Percentiles rank a stretch among this genome's conserved stretches.
Conservation (phyloP, 2,113 vertebrate species). For the Actenoides hombroni region DNA sequence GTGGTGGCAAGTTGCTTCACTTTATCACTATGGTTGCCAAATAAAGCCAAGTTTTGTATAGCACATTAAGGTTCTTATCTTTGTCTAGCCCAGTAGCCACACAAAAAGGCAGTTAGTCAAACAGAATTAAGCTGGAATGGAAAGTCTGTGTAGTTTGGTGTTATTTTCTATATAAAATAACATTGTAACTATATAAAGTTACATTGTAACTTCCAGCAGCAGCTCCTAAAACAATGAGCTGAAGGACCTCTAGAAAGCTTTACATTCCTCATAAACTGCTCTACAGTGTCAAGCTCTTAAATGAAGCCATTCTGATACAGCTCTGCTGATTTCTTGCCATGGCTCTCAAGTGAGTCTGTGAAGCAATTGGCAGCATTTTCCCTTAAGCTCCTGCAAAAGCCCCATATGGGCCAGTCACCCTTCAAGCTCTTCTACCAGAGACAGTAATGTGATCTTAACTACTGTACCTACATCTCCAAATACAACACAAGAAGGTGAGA, state of each 20-base stretch:
- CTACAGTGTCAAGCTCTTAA: not conserved
- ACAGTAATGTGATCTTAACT: not conserved
- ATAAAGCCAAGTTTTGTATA: not conserved
- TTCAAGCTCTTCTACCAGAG: not conserved
- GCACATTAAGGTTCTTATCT: not conserved
- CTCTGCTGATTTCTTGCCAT: not conserved
- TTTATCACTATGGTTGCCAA: not conserved
- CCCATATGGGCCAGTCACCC: not conserved
- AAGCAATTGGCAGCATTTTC: not conserved
- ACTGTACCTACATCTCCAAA: not conserved
- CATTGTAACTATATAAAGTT: not conserved
- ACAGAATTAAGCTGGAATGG: not conserved
- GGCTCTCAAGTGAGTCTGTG: not conserved
- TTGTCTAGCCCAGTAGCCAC: not conserved
- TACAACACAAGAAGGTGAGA: not conserved
- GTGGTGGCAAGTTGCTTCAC: not conserved
- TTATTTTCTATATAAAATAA: not conserved
- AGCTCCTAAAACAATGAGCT: not conserved
- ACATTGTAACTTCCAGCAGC: not conserved
- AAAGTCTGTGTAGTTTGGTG: not conserved
- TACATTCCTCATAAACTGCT: not conserved
- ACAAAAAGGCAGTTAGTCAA: not conserved
- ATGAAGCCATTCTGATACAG: not conserved
- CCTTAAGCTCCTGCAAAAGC: not conserved
- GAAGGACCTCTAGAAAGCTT: not conserved